Base-by-base conservation (phyloP, 1,140 invertebrate species). In the Gryllus bimaculatus region DNA sequence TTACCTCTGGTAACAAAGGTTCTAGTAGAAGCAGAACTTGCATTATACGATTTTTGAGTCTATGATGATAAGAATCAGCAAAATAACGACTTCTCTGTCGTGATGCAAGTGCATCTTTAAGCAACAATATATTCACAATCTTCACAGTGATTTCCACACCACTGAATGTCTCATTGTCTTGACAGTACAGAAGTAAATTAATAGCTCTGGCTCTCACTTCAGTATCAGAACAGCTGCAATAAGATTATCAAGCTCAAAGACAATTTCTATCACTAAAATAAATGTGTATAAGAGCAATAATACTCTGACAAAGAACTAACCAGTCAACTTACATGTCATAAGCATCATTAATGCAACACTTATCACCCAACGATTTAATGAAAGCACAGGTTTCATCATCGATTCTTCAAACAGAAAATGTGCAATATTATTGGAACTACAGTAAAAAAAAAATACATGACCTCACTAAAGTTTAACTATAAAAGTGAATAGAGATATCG, bases 21-120 rank as follows among this genome's bases (percentile, higher is more conserved):
- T 86, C 83, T 39, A 89, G 80, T 21, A 90, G 75, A n/a, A 90
- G 80, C n/a, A 90, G 79, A 21, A 82, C 79, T 82, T 90, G 89
- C 81, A 88, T 85, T 75, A 88, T 82, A 82, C 89, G 83, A 75
- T 89, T 84, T 79, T 88, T 89, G 10, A 85, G 49, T 81, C 87
- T 84, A 81, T 90, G 90, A 20, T 85, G 81, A 10, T 85, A 81
- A 6, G 89, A 90, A 82, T 90, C 86, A 49, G 83, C 84, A 82
- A 88, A 90, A 81, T 90, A 88, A 78, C 88, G 83, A 75, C 85
- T 87, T 75, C 83, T 83, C 18, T 83, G 80, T 81, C 75, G 75
- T 80, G 81, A n/a, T 85, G 80, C 79, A 78, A 82, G 73, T 81
- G 79, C 76, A 83, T 79, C 80, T 84, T 48, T 15, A 80, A 76